Conservation (phyloP, 2,888 invertebrate genomes). For the Uloborus plumipes region DNA sequence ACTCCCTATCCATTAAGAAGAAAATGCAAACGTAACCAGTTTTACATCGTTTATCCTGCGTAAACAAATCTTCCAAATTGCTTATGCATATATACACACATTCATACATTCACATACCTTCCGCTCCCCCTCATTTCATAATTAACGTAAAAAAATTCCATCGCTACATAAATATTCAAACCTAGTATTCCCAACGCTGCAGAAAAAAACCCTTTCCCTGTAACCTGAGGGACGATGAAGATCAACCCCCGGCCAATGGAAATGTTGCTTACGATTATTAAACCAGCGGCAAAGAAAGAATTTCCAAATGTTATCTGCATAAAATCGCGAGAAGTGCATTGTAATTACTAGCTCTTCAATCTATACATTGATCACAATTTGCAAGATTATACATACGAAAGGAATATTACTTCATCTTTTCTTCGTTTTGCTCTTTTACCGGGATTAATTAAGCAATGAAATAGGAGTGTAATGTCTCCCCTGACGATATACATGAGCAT, state of each 20-base stretch:
- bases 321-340: not conserved
- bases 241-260: too few species aligned
- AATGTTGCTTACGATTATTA: too few species aligned
- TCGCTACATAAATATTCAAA: constrained; percentile 5
- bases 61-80: too few species aligned
- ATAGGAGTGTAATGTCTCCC: constrained; percentile 11
- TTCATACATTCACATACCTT: not conserved
- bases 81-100: not conserved
- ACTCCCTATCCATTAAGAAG: too few species aligned
- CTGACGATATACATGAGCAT: not conserved
- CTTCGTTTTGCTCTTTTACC: constrained; percentile 1
- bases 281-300: not conserved
- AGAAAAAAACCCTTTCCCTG: too few species aligned
- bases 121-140: not conserved
- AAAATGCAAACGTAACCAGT: too few species aligned
- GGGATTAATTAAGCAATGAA: constrained; percentile 18
- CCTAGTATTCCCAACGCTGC: too few species aligned
- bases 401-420: not conserved
- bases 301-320: constrained; percentile 6
- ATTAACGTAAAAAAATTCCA: not conserved
- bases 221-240: too few species aligned
- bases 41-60: too few species aligned
- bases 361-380: constrained; percentile 11
- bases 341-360: constrained; percentile 13
- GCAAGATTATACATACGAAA: not conserved